Evolutionary conservation across 2,888 invertebrate species (phyloP), one percentile per base, ranked within the genome.

Genomic region (Pseudanteris insignis): DNA sequence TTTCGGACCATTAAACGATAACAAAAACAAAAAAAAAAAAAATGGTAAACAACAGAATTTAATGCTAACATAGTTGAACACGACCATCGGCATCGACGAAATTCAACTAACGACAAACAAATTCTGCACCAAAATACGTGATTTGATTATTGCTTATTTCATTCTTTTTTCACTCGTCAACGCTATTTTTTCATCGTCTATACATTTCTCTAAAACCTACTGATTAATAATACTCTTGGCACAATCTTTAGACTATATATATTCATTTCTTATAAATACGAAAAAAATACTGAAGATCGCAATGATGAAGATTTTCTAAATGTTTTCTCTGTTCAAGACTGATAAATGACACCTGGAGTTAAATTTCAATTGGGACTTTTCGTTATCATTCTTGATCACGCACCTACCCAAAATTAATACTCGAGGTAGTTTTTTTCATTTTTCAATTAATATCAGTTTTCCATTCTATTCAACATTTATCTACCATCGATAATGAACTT

Each of bases 201-300:
- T 48, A 58, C 38, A 41, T 50, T 32, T 14, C 51, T 29, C 51
- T 59, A 59, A 51, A 32, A 51, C 14, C 46, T 59, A 59, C 38
- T 25, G 29, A 51, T 50, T 59, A 59, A 41, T 59, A 51, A 58
- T 58, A 58, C 58, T 58, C 46, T 58, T 58, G 58, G 58, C 58
- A 58, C 58, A 46, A 51, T 51, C 34, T 37, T 51, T 59, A 57
- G 36, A 30, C 46, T 59, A 59, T 51, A 40, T 48, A 51, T 51
- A 46, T 51, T 25, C 46, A 51, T 32, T 41, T 46, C 57, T 57
- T 57, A 57, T 59, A 51, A 51, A 51, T 59, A 59, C 51, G 51
- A 30, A 59, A 58, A n/a, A 47, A 59, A 59, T 59, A 59, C 59
- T 59, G 59, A 51, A 34, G 51, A 59, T 44, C 44, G 51, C 30